These are phyloP conservation scores for Ametastegia equiseti DNA, from an alignment of 2,888 invertebrate genomes.

Conservation along the genomic window DNA sequence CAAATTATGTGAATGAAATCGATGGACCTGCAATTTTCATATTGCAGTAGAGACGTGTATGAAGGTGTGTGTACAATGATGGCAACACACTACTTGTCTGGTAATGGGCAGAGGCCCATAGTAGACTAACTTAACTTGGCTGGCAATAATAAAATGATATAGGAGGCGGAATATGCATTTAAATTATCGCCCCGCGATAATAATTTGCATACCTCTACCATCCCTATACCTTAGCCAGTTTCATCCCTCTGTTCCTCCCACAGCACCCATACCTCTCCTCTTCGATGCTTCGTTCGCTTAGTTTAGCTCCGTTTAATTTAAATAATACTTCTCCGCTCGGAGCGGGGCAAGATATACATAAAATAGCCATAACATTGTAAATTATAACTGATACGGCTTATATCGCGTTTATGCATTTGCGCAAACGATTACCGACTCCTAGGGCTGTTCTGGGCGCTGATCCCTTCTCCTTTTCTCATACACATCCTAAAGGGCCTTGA, in stretches of 20 bases:
- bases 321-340: constrained; percentile 74
- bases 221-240: constrained; percentile 30
- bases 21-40: not conserved
- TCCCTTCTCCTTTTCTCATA: not conserved
- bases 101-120: constrained; percentile 65
- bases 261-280: constrained; percentile 59
- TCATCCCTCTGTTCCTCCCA: constrained; percentile 59
- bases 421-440: constrained; percentile 60
- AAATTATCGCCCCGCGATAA: constrained; percentile 76
- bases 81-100: constrained; percentile 26
- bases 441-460: constrained; percentile 29
- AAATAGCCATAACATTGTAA: constrained; percentile 76
- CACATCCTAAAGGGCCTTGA: not conserved
- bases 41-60: not conserved
- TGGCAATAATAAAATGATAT: constrained; percentile 76
- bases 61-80: not conserved
- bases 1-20: too few relatives aligned
- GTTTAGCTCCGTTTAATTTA: constrained; percentile 76
- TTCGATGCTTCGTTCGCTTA: constrained; percentile 71
- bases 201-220: constrained; percentile 65
- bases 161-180: constrained; percentile 76
- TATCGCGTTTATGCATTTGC: constrained; percentile 62
- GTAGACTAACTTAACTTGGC: constrained; percentile 71
- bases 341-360: constrained; percentile 74
- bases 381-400: constrained; percentile 76